phyloP scores from a whole-genome alignment of 2,113 vertebrate species.

The Pavo muticus region DNA sequence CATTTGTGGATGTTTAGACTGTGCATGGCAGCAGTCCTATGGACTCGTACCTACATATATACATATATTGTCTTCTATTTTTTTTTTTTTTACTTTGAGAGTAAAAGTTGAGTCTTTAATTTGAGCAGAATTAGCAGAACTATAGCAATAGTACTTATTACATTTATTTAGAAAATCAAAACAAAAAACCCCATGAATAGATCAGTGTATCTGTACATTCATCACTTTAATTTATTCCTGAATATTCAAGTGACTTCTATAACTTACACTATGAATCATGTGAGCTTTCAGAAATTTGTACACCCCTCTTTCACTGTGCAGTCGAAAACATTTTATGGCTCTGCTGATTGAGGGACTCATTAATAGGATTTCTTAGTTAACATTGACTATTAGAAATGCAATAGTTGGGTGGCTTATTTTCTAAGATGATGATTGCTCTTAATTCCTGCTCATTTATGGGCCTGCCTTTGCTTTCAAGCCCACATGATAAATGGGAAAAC shows the following conservation, averaged over 20 bases:
- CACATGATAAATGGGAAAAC: neutral
- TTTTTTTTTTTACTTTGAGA: neutral
- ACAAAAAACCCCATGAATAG: neutral
- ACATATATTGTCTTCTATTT: neutral
- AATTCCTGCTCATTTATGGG: conserved; percentile 12
- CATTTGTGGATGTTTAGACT: neutral
- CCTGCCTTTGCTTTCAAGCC: conserved; percentile 26
- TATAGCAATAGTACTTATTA: neutral
- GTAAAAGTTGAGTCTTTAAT: neutral
- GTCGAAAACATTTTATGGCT: neutral
- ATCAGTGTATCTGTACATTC: neutral
- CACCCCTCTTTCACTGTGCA: neutral
- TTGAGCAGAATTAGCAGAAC: neutral
- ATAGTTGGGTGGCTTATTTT: neutral
- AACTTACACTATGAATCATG: fast-evolving
- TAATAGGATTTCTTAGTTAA: conserved; percentile 17
- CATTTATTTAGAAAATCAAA: neutral
- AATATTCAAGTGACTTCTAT: neutral
- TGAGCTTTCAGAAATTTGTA: neutral
- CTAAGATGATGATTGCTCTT: conserved; percentile 12
- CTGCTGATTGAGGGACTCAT: neutral
- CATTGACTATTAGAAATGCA: conserved; percentile 16
- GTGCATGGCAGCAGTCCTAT: neutral
- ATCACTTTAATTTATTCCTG: neutral
- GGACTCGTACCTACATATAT: neutral